These are phyloP conservation scores for Dryobates pubescens DNA, from an alignment of 2,797 vertebrate genomes.

Conservation along the genomic window DNA sequence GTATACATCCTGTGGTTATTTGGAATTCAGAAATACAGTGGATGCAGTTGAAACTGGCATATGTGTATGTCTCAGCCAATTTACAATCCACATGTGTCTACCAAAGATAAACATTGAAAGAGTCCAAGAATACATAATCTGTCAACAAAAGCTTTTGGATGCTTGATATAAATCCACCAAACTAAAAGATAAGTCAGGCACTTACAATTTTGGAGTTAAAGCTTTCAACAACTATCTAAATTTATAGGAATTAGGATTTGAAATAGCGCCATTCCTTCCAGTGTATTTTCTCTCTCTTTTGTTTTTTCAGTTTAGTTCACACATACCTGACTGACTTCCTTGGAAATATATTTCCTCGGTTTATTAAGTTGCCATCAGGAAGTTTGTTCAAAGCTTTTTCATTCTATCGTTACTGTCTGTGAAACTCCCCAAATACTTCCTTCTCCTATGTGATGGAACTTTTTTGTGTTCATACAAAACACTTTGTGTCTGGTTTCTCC, in stretches of 20 bases:
- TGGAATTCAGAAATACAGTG: not conserved
- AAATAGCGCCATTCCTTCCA: not conserved
- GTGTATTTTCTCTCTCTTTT: not conserved
- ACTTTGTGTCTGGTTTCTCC: not conserved
- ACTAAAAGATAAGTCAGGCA: not conserved
- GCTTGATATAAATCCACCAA: not conserved
- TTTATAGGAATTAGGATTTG: not conserved
- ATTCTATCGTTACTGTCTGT: not conserved
- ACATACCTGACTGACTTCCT: not conserved
- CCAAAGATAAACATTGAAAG: not conserved
- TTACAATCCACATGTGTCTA: not conserved
- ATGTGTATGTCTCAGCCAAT: not conserved
- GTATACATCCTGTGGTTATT: not conserved
- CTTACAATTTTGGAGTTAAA: not conserved
- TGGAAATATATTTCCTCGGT: not conserved
- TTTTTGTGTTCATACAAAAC: not conserved
- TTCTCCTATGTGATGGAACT: not conserved
- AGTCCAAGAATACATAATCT: not conserved
- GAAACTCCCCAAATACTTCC: not conserved
- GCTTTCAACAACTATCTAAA: not conserved
- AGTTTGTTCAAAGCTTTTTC: not conserved
- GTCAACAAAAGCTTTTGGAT: not conserved
- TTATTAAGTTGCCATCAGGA: not conserved
- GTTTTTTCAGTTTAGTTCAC: not conserved
- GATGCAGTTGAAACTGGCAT: not conserved